These are phyloP conservation scores for Apoderus coryli DNA, from an alignment of 2,888 invertebrate genomes.

Conservation along the genomic window DNA sequence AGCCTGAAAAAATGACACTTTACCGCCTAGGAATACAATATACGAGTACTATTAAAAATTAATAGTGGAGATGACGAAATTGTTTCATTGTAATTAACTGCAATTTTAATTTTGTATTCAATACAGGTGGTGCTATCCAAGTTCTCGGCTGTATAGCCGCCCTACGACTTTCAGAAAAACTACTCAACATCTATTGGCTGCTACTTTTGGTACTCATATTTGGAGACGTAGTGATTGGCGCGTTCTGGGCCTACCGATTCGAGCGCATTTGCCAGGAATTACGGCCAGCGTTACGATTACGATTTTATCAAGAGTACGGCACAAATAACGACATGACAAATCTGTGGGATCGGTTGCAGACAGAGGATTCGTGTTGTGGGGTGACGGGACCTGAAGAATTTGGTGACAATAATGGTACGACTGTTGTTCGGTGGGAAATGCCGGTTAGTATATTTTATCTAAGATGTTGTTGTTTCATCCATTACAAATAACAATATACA, in stretches of 20 bases:
- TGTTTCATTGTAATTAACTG: too few relatives aligned
- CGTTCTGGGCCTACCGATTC: conserved; percentile 62
- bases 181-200: conserved; percentile 74
- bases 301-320: conserved; percentile 55
- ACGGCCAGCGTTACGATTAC: conserved; percentile 42
- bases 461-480: too few relatives aligned
- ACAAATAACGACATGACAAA: conserved; percentile 56
- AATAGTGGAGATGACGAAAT: too few relatives aligned
- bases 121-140: conserved; percentile 47
- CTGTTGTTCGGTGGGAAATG: conserved; percentile 24
- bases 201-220: conserved; percentile 62
- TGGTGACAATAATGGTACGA: conserved; percentile 24
- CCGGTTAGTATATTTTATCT: too few relatives aligned
- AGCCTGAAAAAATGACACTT: too few relatives aligned
- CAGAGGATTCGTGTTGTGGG: conserved; percentile 66
- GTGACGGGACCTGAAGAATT: conserved; percentile 39
- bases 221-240: conserved; percentile 71
- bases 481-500: too few relatives aligned
- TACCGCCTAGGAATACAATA: too few relatives aligned
- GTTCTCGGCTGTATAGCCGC: conserved; percentile 72
- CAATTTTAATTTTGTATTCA: too few relatives aligned
- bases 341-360: conserved; percentile 54
- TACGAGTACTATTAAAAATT: too few relatives aligned
- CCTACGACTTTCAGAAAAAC: conserved; percentile 60
- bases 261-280: conserved; percentile 48